Conservation (phyloP, 2,888 invertebrate species). For the Platycnemis pennipes region DNA sequence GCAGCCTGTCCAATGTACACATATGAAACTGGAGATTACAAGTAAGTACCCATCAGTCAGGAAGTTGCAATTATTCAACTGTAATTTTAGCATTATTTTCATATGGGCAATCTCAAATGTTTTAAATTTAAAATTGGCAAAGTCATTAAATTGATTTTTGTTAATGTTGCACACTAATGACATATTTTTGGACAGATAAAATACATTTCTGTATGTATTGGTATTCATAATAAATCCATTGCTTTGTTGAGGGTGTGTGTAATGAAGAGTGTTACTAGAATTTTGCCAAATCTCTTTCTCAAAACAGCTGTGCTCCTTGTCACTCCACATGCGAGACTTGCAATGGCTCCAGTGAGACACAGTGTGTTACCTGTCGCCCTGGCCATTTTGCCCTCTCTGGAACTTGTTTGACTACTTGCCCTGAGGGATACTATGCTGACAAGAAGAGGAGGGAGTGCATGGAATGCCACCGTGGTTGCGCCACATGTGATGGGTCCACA, state of each 20-base stretch:
- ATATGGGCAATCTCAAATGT: too few species aligned
- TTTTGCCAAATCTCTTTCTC: slow-evolving; percentile 64
- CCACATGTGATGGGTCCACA: slow-evolving; percentile 86
- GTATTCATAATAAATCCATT: too few species aligned
- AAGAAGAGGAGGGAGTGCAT: slow-evolving; percentile 90
- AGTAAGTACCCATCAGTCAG: slow-evolving; percentile 78
- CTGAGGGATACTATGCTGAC: slow-evolving; percentile 88
- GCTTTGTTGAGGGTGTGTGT: too few species aligned
- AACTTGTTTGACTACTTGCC: slow-evolving; percentile 86
- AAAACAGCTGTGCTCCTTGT: slow-evolving; percentile 86
- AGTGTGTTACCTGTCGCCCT: slow-evolving; percentile 90
- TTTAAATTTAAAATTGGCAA: too few species aligned
- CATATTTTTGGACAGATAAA: too few species aligned
- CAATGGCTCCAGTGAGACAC: slow-evolving; percentile 87
- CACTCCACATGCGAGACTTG: slow-evolving; percentile 91
- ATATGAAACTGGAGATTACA: slow-evolving; percentile 93
- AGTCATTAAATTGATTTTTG: too few species aligned
- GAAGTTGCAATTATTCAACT: neutral
- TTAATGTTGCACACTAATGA: too few species aligned
- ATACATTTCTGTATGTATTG: too few species aligned
- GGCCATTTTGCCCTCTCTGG: slow-evolving; percentile 87
- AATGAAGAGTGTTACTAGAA: neutral
- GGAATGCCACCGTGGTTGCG: slow-evolving; percentile 89
- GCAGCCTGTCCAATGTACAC: slow-evolving; percentile 91
- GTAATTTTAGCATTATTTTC: too few species aligned